A percentile compares a stretch with the other conserved stretches of the same genome.
phyloP scores from a whole-genome alignment of 1,140 invertebrate genomes.

The Magallana ariakensis region DNA sequence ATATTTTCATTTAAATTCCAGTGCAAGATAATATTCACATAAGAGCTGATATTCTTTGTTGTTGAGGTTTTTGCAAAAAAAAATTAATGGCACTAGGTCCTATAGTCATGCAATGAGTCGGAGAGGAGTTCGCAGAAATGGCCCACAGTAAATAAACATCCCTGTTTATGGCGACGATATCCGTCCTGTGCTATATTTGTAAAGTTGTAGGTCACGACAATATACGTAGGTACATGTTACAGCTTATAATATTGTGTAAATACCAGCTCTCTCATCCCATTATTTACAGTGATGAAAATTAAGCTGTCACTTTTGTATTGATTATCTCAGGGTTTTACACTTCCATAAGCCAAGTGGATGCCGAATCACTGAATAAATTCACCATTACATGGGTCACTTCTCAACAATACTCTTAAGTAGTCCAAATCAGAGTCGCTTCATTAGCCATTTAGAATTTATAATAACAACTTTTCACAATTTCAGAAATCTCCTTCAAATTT shows the following conservation, averaged over 20 bases:
- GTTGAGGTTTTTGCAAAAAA: neutral
- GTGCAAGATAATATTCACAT: slow-evolving; percentile 2
- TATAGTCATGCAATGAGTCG: neutral
- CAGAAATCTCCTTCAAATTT: neutral
- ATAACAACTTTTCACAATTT: neutral
- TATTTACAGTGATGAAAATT: slow-evolving; percentile 9
- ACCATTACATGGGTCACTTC: slow-evolving; percentile 11
- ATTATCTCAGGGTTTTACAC: slow-evolving; percentile 22
- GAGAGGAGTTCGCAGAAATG: neutral
- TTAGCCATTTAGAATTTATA: neutral
- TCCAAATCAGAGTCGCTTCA: neutral
- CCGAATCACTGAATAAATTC: slow-evolving; percentile 19
- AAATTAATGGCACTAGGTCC: no score
- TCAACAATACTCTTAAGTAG: neutral
- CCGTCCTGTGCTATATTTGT: slow-evolving; percentile 30
- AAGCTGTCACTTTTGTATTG: slow-evolving; percentile 23
- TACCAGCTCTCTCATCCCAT: slow-evolving; percentile 9
- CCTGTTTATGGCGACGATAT: slow-evolving; percentile 14
- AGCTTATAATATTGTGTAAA: slow-evolving; percentile 17
- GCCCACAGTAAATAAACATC: slow-evolving; percentile 17
- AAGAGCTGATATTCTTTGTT: neutral
- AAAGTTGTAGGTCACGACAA: slow-evolving; percentile 27
- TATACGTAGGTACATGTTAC: slow-evolving; percentile 13
- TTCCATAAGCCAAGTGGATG: neutral
- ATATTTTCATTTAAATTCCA: slow-evolving; percentile 36